A percentile compares a stretch with the other conserved stretches of the same genome.
These are phyloP conservation scores for Rafetus swinhoei DNA, from an alignment of 2,113 vertebrate genomes.

Conservation along the genomic window DNA sequence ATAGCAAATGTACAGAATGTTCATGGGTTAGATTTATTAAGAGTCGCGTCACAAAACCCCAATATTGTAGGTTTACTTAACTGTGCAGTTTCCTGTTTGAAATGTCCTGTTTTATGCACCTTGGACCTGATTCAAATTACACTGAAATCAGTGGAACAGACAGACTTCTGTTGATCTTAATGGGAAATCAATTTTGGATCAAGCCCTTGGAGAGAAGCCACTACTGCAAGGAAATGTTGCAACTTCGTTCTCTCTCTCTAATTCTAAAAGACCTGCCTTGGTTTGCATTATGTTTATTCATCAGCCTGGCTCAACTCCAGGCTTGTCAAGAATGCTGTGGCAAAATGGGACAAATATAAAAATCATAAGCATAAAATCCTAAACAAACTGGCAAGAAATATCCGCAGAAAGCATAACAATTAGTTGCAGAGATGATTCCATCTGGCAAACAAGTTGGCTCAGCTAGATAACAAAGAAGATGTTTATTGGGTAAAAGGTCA, in stretches of 20 bases:
- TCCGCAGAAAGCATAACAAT: neutral
- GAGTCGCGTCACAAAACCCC: neutral
- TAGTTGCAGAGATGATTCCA: neutral
- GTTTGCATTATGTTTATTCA: neutral
- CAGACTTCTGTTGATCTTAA: neutral
- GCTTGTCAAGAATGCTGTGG: neutral
- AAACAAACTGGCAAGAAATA: neutral
- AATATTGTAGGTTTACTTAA: neutral
- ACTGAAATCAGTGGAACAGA: neutral
- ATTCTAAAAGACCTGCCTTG: neutral
- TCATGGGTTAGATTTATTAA: neutral
- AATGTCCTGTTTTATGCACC: neutral
- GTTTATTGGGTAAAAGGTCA: neutral
- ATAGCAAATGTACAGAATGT: neutral
- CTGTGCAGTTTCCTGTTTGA: neutral
- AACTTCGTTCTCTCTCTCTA: neutral
- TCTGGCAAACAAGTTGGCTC: rapidly evolving
- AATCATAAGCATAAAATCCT: neutral
- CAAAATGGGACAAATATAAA: neutral
- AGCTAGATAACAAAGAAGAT: neutral
- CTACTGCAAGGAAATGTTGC: neutral
- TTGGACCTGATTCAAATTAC: neutral
- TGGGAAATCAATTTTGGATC: neutral
- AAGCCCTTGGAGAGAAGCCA: neutral
- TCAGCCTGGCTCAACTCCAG: neutral